phyloP scores from a whole-genome alignment of 2,113 vertebrate species.

The Stigmatopora nigra region DNA sequence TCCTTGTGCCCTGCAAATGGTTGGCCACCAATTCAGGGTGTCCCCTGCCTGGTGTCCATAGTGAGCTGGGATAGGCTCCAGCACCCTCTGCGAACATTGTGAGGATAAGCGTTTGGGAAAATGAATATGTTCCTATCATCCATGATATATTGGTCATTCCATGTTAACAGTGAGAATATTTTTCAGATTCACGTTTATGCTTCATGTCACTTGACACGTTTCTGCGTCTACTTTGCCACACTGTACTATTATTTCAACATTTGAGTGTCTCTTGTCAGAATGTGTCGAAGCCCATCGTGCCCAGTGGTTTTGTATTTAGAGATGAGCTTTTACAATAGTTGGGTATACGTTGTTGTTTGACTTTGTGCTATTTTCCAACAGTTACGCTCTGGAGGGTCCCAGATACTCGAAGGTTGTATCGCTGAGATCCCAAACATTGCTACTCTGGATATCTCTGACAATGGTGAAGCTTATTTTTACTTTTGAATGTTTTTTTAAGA shows the following conservation, averaged over 20 bases:
- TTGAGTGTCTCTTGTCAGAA: not conserved
- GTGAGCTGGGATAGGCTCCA: too few relatives aligned
- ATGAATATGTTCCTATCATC: not conserved
- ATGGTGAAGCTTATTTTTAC: slow-evolving; percentile 73
- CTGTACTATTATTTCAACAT: not conserved
- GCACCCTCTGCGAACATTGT: too few relatives aligned
- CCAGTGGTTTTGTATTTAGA: not conserved
- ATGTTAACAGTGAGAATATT: not conserved
- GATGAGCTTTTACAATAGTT: not conserved
- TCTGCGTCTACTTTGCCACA: not conserved
- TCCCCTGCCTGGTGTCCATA: too few relatives aligned
- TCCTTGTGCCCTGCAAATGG: too few relatives aligned
- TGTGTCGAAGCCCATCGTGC: not conserved
- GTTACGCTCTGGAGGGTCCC: slow-evolving; percentile 92
- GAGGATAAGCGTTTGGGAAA: too few relatives aligned
- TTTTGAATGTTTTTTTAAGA: not conserved
- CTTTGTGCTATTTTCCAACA: slow-evolving; percentile 45
- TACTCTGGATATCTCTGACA: slow-evolving; percentile 94
- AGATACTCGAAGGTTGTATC: slow-evolving; percentile 94
- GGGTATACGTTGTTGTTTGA: not conserved
- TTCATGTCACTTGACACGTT: not conserved
- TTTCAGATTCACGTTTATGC: not conserved
- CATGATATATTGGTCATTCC: not conserved
- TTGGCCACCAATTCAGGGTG: too few relatives aligned
- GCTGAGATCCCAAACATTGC: slow-evolving; percentile 96